These are phyloP conservation scores for Sebastes baramenuke DNA, from an alignment of 2,797 vertebrate genomes.

Conservation along the genomic window DNA sequence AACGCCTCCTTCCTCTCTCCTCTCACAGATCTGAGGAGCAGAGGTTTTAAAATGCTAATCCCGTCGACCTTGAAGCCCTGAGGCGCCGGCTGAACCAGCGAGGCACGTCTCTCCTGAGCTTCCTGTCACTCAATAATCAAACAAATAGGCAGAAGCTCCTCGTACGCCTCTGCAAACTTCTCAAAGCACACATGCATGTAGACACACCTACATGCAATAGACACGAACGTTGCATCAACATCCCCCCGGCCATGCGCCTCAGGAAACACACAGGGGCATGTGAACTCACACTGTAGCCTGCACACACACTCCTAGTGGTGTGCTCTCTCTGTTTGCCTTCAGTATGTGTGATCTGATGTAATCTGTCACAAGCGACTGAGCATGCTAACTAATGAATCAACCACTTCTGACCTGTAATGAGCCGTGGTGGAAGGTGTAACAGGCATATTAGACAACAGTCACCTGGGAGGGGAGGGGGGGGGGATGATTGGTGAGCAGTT, in stretches of 20 bases:
- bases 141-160: constrained; percentile 50
- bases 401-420: constrained; percentile 22
- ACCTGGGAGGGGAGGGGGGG: too few relatives aligned
- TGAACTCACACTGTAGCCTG: background rate
- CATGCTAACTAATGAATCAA: background rate
- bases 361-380: constrained; percentile 11
- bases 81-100: constrained; percentile 45
- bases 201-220: background rate
- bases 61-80: constrained; percentile 66
- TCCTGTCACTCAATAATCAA: constrained; percentile 67
- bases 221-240: constrained; percentile 25
- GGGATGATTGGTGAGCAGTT: background rate
- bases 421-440: background rate
- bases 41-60: constrained; percentile 65
- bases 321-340: background rate
- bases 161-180: constrained; percentile 22
- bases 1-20: constrained; percentile 25
- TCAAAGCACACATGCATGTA: background rate
- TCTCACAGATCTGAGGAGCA: constrained; percentile 39
- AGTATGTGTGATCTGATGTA: background rate
- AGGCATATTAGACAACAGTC: background rate
- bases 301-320: background rate
- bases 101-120: constrained; percentile 60
- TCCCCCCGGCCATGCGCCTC: background rate
- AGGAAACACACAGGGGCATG: background rate